Evolutionary conservation across 2,113 vertebrate species (phyloP).

Genomic region (Saccopteryx leptura): DNA sequence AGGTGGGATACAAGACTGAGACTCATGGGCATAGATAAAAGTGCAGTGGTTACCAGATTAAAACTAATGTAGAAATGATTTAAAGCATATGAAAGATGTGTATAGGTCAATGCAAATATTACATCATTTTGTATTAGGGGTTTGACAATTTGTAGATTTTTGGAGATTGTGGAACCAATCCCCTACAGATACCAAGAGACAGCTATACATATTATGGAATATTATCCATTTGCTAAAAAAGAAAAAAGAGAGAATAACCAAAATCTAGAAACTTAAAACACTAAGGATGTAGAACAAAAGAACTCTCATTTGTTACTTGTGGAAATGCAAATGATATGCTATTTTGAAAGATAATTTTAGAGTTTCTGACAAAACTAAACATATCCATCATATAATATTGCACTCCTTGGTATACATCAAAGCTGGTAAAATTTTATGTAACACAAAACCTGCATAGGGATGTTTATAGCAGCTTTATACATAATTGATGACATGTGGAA

Average conservation of each 20-base stretch:
- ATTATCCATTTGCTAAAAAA: background rate
- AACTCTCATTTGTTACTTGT: background rate
- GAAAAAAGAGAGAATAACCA: background rate
- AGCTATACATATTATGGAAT: background rate
- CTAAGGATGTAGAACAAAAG: background rate
- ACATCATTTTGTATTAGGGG: background rate
- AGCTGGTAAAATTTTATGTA: background rate
- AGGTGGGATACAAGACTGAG: too few relatives aligned
- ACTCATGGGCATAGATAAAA: too few relatives aligned
- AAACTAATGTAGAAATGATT: background rate
- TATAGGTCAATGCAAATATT: background rate
- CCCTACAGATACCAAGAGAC: background rate
- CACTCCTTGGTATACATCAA: background rate
- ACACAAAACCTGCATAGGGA: background rate
- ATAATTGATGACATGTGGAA: background rate
- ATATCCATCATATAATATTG: background rate
- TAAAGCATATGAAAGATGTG: background rate
- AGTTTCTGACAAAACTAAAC: background rate
- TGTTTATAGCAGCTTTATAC: background rate
- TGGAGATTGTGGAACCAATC: background rate
- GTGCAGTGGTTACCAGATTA: too few relatives aligned
- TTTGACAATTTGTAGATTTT: too few relatives aligned
- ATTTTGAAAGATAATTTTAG: background rate
- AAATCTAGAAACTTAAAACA: background rate
- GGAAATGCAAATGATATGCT: background rate